Conservation (phyloP, 2,888 invertebrate species). For the Drosophila mettleri region DNA sequence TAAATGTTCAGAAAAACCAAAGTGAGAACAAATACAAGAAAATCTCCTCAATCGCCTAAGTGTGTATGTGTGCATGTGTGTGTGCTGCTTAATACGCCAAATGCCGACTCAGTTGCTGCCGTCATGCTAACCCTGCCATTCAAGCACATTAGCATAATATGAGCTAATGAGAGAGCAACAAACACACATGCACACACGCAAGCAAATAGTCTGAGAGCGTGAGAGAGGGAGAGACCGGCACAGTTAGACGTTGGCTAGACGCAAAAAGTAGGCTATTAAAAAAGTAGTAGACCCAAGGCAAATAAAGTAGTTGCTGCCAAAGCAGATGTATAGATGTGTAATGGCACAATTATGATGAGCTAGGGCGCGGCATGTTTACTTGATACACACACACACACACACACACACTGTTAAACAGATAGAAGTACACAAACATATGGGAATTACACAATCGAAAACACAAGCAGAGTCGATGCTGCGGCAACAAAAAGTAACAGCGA, state of each 20-base stretch:
- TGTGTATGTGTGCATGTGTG: constrained; percentile 23
- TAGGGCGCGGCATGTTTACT: constrained; percentile 40
- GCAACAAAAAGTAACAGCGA: not conserved
- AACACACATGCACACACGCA: constrained; percentile 11
- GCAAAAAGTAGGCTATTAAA: constrained; percentile 49
- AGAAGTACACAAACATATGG: constrained; percentile 30
- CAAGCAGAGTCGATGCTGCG: not conserved
- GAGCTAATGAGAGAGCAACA: constrained; percentile 64
- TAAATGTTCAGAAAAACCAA: constrained; percentile 46
- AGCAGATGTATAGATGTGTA: constrained; percentile 70
- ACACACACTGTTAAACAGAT: constrained; percentile 30
- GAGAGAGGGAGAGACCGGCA: constrained; percentile 54
- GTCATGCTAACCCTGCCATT: constrained; percentile 43
- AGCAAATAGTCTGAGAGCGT: constrained; percentile 6
- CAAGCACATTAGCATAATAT: constrained; percentile 73
- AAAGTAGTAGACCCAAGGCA: constrained; percentile 52
- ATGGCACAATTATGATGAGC: constrained; percentile 64
- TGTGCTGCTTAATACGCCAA: constrained; percentile 33
- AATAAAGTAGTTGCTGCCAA: constrained; percentile 50
- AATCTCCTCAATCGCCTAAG: constrained; percentile 2
- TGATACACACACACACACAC: constrained; percentile 34
- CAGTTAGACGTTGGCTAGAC: constrained; percentile 72
- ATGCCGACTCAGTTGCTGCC: constrained; percentile 22
- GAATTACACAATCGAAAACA: constrained; percentile 14
- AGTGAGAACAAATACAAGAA: constrained; percentile 22